Base-by-base conservation (phyloP, 2,113 vertebrate species). In the Danio rerio region DNA sequence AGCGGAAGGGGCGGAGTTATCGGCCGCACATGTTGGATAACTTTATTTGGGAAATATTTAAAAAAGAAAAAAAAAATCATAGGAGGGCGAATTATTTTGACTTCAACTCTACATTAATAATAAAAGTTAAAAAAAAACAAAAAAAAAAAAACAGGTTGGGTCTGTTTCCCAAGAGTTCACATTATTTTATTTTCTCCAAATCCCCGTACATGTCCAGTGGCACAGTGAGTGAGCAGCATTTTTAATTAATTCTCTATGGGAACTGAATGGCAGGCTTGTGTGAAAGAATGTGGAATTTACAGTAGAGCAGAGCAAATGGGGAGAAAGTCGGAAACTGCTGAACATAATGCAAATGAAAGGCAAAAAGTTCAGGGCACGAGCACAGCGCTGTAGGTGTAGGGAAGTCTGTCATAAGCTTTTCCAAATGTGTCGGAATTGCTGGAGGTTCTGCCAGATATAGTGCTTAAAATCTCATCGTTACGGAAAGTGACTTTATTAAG, bases 401-500 rank as follows among this genome's bases (percentile, higher is more conserved):
- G 43, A 69, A n/a, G 66, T 69, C 43, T 69, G 43, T 69, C 65
- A 69, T 47, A 69, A 69, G n/a, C 10, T 5, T 47, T 20, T 69
- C n/a, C 18, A 49, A 69, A 69, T 49, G 43, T 69, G 66, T 69
- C 66, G 7, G 43, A 9, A 69, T 15, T n/a, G 62, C 31, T 15
- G 40, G 62, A 42, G 62, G 15, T 45, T 68, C 63, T 69, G 66
- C 66, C n/a, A 69, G 66, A 69, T 69, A 47, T 47, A 69, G 16
- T 10, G 43, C 43, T 69, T 69, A 69, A 49, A 68, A 68, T 45
- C 9, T n/a, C 15, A 66, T 16, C 15, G 45, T 18, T 68, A 11
- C 0, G 16, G 9, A n/a, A 68, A 68, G 63, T 43, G 16, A 45
- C 16, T 42, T 8, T 45, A 59, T 10, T 59, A 68, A 68, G 8